Evolutionary conservation across 2,797 vertebrate species (phyloP), one percentile per base, ranked within the genome.

Genomic region (Oreortyx pictus): DNA sequence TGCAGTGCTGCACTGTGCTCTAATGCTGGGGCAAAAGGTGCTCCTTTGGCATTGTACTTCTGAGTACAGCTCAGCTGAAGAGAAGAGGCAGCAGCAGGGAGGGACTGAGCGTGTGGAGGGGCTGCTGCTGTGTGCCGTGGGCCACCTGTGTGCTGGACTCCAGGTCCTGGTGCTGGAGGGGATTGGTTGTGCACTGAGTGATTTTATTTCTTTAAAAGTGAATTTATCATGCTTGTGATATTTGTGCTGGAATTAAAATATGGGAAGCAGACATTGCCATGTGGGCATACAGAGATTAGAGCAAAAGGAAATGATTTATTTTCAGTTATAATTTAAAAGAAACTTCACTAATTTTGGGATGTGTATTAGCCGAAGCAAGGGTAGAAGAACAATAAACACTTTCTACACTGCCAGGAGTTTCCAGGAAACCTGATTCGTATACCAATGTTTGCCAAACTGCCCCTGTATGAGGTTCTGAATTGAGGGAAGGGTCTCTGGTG

Each of bases 231-330:
- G 20, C 31, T 64, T 23, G 24, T 61, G 37, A 23, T 15, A 8
- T 4, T 11, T 46, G 3, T 19, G 6, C 23, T 6, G 9, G 17
- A 35, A 31, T 14, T 27, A 11, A 46, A 52, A 35, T 14, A 10
- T 14, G 7, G 4, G 52, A 24, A 47, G 20, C 46, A 15, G 41
- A 9, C 11, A 3, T 11, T 27, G 37, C 61, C 31, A 64, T n/a
- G 6, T 9, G 65, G n/a, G 41, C 1, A 0, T 24, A 3, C 3
- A 29, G 49, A 41, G 62, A 86, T n/a, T 1, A 43, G 20, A 43
- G 37, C 31, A 20, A 19, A 37, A 7, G 56, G 41, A 61, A 65
- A 11, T 4, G 9, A 60, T 29, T 25, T 37, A 19, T 57, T 47
- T 88, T 47, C 33, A 18, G 13, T 37, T 64, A 25, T 18, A 44